Base-by-base conservation (phyloP, 2,797 vertebrate genomes). In the Trachops cirrhosus region DNA sequence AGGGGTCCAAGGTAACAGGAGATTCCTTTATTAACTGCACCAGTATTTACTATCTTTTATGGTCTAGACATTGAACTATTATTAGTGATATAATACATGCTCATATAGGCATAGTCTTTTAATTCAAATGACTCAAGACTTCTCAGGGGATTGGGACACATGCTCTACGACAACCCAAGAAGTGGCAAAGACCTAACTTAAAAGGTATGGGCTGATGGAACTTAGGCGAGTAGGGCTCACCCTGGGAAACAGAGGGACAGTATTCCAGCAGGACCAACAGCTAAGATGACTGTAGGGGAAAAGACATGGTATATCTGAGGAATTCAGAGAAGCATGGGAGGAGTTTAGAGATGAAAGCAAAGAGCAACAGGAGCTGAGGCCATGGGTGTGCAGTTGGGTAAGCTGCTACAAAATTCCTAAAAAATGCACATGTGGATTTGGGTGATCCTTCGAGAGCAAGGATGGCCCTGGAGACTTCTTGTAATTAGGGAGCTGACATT, bases 381-480 rank as follows among this genome's bases (percentile, higher is more conserved):
- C 39, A 12, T 5, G 4, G 29, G 52, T 9, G 1, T 9, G 2
- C 32, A 39, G 68, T 12, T 2, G 1, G 1, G 44, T 39, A 2
- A 0, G 1, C 12, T 68, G 37, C 21, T 70, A 32, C 21, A 24
- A 9, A 16, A 71, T 26, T 22, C 39, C 29, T 7, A 29, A 62
- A n/a, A 10, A 74, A 62, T 67, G 21, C 3, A 50, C 2, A 2
- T 9, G 8, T 10, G 5, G 6, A 89, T 80, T n/a, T 10, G 18
- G 21, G 70, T 34, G 3, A 24, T 54, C 41, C 48, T 82, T 24
- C 32, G 12, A 37, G 10, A 86, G 9, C 0, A 70, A 73, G 8
- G n/a, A 80, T 57, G 32, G 32, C 7, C 29, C 11, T 79, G 26
- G 79, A 89, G 48, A 70, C 3, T 59, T 92, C 48, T 39, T 85